phyloP scores from a whole-genome alignment of 1,140 invertebrate species.

The Dryas iulia region DNA sequence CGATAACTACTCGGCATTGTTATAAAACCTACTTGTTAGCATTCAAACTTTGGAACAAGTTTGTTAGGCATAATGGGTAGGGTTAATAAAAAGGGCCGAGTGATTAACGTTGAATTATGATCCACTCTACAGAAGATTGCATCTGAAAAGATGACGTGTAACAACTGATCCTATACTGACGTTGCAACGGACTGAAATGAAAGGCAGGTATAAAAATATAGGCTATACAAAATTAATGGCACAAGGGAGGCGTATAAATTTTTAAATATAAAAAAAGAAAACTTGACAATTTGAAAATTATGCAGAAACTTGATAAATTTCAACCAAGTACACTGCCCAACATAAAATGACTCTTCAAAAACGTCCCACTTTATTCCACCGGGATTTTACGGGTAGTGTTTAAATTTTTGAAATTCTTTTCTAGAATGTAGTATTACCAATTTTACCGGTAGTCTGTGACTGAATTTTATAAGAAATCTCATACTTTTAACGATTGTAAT shows the following conservation, averaged over 20 bases:
- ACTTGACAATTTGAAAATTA: constrained; percentile 42
- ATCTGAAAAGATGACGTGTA: constrained; percentile 37
- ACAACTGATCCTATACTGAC: constrained; percentile 42
- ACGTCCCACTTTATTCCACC: constrained; percentile 44
- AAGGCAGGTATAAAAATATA: constrained; percentile 57
- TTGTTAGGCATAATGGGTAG: no score
- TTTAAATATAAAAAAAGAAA: constrained; percentile 43
- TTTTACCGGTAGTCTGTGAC: constrained; percentile 72
- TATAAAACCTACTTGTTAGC: background rate
- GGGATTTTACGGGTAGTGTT: constrained; percentile 55
- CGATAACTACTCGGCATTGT: background rate
- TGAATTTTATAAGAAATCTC: constrained; percentile 76
- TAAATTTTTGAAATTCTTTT: constrained; percentile 74
- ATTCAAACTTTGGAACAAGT: background rate
- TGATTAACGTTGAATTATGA: constrained; percentile 27
- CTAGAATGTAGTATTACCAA: constrained; percentile 68
- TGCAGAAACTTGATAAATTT: constrained; percentile 51
- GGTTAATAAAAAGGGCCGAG: constrained; percentile 9
- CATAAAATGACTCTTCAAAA: constrained; percentile 44
- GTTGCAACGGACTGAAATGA: constrained; percentile 67
- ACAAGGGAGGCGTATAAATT: constrained; percentile 71
- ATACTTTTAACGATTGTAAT: constrained; percentile 66
- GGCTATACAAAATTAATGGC: constrained; percentile 72
- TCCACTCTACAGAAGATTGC: constrained; percentile 51
- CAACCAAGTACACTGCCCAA: constrained; percentile 63